These are phyloP conservation scores for Avahi laniger DNA, from an alignment of 2,797 vertebrate species.

Conservation along the genomic window DNA sequence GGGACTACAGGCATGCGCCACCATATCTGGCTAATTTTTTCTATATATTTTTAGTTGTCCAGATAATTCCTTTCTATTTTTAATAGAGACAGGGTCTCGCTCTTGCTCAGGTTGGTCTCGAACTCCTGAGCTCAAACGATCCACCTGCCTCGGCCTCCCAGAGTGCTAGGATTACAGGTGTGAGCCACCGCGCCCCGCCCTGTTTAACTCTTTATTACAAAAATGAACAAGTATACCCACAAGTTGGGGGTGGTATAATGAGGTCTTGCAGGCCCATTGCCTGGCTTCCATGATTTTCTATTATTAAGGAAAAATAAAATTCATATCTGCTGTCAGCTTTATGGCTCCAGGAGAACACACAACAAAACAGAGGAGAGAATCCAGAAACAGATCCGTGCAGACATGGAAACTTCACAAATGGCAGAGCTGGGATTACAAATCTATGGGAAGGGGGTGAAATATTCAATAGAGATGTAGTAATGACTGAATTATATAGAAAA, in stretches of 20 bases:
- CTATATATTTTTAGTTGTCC: no score
- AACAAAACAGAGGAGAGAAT: background rate
- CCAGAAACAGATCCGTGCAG: background rate
- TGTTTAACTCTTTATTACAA: background rate
- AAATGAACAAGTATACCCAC: background rate
- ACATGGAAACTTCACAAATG: background rate
- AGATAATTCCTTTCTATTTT: no score
- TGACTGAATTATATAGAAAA: background rate
- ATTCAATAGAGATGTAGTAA: background rate
- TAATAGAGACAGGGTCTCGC: no score
- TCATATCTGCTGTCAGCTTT: background rate
- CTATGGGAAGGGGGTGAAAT: background rate
- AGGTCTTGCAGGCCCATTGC: background rate
- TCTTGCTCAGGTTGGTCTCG: no score
- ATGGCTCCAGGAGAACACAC: background rate
- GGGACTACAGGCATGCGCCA: no score
- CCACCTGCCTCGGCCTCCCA: no score
- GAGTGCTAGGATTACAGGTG: no score
- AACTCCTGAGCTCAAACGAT: no score
- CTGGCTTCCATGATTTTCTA: background rate
- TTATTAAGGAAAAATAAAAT: conserved; percentile 13
- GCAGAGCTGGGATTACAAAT: background rate
- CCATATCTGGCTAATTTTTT: no score
- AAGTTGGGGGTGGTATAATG: background rate
- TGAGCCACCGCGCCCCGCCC: no score